These are phyloP conservation scores for Gerosis bhagava DNA, from an alignment of 2,888 invertebrate genomes.

Conservation along the genomic window DNA sequence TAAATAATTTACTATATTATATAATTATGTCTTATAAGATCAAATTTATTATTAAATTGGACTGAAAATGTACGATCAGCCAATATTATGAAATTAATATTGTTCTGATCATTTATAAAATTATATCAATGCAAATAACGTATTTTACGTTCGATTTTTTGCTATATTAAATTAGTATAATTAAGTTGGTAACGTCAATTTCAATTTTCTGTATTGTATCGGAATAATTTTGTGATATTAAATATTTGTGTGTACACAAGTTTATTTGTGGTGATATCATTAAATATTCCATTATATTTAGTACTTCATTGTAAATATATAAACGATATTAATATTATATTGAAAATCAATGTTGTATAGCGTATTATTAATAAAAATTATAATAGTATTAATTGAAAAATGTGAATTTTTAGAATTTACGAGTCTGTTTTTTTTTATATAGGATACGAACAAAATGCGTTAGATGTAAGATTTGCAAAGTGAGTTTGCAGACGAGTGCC, in stretches of 20 bases:
- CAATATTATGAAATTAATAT: conserved; percentile 10
- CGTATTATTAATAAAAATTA: conserved; percentile 1
- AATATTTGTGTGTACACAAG: conserved; percentile 20
- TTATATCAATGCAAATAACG: conserved; percentile 11
- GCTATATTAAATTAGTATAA: neutral
- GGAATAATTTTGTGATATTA: conserved; percentile 26
- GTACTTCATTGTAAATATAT: conserved; percentile 38
- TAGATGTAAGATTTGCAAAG: conserved; percentile 46
- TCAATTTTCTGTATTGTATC: conserved; percentile 5
- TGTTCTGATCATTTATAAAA: conserved; percentile 6
- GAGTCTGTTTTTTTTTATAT: conserved; percentile 17
- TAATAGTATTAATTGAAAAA: conserved; percentile 11
- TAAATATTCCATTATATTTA: conserved; percentile 20
- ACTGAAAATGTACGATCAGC: conserved; percentile 10
- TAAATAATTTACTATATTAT: too few species aligned
- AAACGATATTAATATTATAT: conserved; percentile 6
- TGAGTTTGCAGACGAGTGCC: conserved; percentile 57
- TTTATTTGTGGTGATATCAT: conserved; percentile 27
- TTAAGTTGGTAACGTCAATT: neutral
- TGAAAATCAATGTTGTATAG: conserved; percentile 18
- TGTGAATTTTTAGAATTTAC: conserved; percentile 9
- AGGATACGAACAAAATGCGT: conserved; percentile 25
- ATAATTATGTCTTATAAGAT: too few species aligned
- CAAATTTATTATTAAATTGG: conserved; percentile 8
- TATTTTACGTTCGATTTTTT: neutral